phyloP scores from a whole-genome alignment of 1,140 invertebrate genomes.

The Gryon sp. region DNA sequence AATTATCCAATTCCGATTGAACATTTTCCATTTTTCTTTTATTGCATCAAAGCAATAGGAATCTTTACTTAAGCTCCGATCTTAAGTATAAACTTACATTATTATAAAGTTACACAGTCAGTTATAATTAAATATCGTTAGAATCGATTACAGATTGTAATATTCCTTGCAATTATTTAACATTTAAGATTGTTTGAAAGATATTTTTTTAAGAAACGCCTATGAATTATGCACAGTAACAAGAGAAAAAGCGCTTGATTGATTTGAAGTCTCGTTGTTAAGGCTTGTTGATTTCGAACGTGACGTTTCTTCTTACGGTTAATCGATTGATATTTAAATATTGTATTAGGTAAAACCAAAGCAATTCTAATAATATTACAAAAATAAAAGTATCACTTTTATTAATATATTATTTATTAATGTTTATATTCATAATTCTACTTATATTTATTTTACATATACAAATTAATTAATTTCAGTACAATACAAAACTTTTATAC shows the following conservation, averaged over 20 bases:
- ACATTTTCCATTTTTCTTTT: neutral
- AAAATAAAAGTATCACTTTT: constrained; percentile 6
- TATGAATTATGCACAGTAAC: constrained; percentile 6
- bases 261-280: constrained; percentile 34
- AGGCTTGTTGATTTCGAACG: constrained; percentile 24
- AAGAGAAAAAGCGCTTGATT: constrained; percentile 4
- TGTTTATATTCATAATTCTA: constrained; percentile 19
- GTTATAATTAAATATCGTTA: no score
- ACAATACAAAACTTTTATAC: constrained; percentile 40
- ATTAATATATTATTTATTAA: constrained; percentile 37
- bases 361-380: neutral
- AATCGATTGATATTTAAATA: constrained; percentile 45
- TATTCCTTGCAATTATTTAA: constrained; percentile 17
- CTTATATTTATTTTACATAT: constrained; percentile 50
- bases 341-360: constrained; percentile 1
- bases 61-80: no score
- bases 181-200: constrained; percentile 13
- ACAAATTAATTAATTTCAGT: constrained; percentile 40
- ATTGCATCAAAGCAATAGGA: neutral
- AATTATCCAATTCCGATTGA: constrained; percentile 4
- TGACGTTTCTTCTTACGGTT: constrained; percentile 2
- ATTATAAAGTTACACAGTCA: no score
- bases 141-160: no score
- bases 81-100: no score
- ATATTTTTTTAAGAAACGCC: neutral